Evolutionary conservation across 1,140 invertebrate genomes (phyloP), one percentile per base, ranked within the genome.

Genomic region (Caenorhabditis latens): DNA sequence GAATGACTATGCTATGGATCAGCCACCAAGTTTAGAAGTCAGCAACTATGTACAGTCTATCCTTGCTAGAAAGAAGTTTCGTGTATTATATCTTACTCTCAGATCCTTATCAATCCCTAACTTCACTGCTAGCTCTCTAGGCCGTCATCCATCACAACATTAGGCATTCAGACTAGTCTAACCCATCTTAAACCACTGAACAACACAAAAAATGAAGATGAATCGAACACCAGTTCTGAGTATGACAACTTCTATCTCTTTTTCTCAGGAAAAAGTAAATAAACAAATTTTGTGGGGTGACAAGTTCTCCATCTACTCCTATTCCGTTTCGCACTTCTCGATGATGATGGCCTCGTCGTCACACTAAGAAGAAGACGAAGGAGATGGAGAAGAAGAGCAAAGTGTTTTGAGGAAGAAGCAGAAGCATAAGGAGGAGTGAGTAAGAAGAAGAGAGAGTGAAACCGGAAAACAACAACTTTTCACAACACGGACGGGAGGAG

Each of bases 401-500:
- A 65, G 61, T 65, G 61, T 65, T 65, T 65, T 65, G 24, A 65
- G 46, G 42, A 71, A 71, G 40, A 46, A 43, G 65, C 11, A 16
- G 40, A 19, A 67, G 42, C 65, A 71, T 46, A 46, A 71, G 65
- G 65, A 71, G 21, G 42, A 16, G 42, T 14, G 46, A 42, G 16
- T 8, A 19, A 71, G 24, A 63, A 40, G 8, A 21, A 32, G 42
- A 46, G 42, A 19, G 42, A 19, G 65, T 71, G 40, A 71, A 71
- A 43, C 65, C 65, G 65, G 42, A 71, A 71, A 71, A 71, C 65
- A 71, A 71, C 40, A 71, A 71, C 65, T 71, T 71, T 21, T 43
- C 40, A 46, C 40, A 46, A 71, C 65, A 43, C 40, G 1, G n/a
- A 14, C 50, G 50, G 50, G 50, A 53, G 50, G 50, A 53, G 50